Evolutionary conservation across 2,113 vertebrate genomes (phyloP).

Genomic region (Neodon shergylaensis): DNA sequence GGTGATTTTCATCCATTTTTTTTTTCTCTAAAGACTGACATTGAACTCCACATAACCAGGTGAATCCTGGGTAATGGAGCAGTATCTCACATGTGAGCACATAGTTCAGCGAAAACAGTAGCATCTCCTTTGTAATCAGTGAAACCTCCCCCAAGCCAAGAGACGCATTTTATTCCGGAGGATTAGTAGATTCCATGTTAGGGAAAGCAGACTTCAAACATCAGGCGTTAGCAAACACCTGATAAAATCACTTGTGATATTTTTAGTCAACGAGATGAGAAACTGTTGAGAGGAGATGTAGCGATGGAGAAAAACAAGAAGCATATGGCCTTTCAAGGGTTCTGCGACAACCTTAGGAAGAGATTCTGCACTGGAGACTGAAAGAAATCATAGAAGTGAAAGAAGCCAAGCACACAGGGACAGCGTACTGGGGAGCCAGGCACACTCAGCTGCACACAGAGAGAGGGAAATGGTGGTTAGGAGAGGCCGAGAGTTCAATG

Average conservation of each 20-base stretch:
- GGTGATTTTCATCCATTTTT: not conserved
- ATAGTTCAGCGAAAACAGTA: not conserved
- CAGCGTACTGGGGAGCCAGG: not conserved
- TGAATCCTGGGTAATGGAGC: slow-evolving; percentile 8
- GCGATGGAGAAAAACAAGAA: not conserved
- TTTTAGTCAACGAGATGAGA: not conserved
- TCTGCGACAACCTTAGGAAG: not conserved
- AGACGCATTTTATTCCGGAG: not conserved
- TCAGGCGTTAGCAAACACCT: slow-evolving; percentile 19
- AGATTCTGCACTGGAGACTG: not conserved
- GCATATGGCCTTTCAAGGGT: not conserved
- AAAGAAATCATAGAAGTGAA: not conserved
- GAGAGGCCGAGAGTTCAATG: not conserved
- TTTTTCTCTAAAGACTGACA: not conserved
- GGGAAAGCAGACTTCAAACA: slow-evolving; percentile 13
- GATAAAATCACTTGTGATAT: slow-evolving; percentile 11
- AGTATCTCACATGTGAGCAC: not conserved
- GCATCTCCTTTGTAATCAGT: not conserved
- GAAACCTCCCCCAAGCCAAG: not conserved
- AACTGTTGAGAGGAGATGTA: not conserved
- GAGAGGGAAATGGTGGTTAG: not conserved
- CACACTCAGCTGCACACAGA: not conserved
- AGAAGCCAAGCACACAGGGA: not conserved
- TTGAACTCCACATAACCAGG: not conserved
- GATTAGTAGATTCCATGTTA: not conserved